Conservation (phyloP, 1,140 invertebrate species). For the Procambarus clarkii region DNA sequence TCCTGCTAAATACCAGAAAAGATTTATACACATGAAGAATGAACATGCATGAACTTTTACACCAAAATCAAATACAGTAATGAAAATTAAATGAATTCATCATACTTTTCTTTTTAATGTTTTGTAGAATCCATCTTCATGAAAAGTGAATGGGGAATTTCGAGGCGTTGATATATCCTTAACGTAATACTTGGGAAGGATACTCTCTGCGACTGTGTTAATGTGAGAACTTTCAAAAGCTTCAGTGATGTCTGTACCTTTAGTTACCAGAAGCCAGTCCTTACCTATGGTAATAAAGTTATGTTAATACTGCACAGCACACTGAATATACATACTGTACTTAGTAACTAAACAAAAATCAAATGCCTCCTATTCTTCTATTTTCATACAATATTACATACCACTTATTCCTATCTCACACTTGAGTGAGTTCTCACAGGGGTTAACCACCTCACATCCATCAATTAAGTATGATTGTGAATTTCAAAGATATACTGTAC, state of each 20-base stretch:
- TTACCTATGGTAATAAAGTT: constrained; percentile 32
- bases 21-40: too few relatives aligned
- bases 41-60: not conserved
- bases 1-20: too few relatives aligned
- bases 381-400: too few relatives aligned
- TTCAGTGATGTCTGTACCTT: constrained; percentile 86
- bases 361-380: too few relatives aligned
- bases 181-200: constrained; percentile 24
- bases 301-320: too few relatives aligned
- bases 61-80: not conserved
- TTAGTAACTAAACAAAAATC: too few relatives aligned
- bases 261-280: constrained; percentile 73
- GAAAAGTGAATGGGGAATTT: constrained; percentile 79
- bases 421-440: too few relatives aligned
- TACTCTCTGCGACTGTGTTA: not conserved
- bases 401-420: too few relatives aligned
- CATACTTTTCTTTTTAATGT: constrained; percentile 80
- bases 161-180: constrained; percentile 20
- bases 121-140: constrained; percentile 83
- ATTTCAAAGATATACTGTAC: too few relatives aligned
- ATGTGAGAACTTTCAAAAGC: constrained; percentile 83
- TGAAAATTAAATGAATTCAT: constrained; percentile 71
- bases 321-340: too few relatives aligned
- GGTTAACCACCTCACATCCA: too few relatives aligned
- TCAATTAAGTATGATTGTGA: too few relatives aligned